A percentile compares a stretch with the other conserved stretches of the same genome.
phyloP scores from a whole-genome alignment of 2,113 vertebrate species.

The Nothobranchius furzeri region DNA sequence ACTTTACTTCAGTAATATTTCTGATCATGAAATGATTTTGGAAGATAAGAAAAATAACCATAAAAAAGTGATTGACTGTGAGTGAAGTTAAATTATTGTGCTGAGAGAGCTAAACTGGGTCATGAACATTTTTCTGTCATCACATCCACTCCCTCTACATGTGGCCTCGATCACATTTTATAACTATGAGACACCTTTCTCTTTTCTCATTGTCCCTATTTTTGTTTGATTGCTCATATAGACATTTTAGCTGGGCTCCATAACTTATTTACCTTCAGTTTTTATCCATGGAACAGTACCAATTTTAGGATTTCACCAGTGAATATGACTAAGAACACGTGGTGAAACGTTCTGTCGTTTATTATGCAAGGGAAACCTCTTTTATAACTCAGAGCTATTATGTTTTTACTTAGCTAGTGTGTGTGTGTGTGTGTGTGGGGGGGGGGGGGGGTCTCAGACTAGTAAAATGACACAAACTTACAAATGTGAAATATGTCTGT shows the following conservation, averaged over 20 bases:
- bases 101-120: conserved; percentile 20
- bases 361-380: too few relatives aligned
- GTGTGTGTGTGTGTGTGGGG: too few relatives aligned
- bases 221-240: neutral
- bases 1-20: too few relatives aligned
- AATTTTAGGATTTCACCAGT: too few relatives aligned
- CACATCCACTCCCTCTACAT: neutral
- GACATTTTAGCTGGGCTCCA: neutral
- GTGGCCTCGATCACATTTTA: conserved; percentile 4
- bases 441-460: too few relatives aligned
- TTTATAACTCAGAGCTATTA: too few relatives aligned
- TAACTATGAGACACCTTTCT: conserved; percentile 7
- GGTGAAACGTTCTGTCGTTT: conserved; percentile 6
- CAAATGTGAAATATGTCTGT: neutral
- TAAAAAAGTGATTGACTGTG: neutral
- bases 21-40: neutral
- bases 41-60: too few relatives aligned
- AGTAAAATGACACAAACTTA: too few relatives aligned
- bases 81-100: conserved; percentile 10
- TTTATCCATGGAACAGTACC: too few relatives aligned
- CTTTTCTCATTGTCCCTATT: neutral
- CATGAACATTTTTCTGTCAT: conserved; percentile 16
- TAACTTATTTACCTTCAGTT: neutral
- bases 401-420: too few relatives aligned
- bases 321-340: neutral